phyloP scores from a whole-genome alignment of 2,797 vertebrate genomes.

The Telmatherina bonti region DNA sequence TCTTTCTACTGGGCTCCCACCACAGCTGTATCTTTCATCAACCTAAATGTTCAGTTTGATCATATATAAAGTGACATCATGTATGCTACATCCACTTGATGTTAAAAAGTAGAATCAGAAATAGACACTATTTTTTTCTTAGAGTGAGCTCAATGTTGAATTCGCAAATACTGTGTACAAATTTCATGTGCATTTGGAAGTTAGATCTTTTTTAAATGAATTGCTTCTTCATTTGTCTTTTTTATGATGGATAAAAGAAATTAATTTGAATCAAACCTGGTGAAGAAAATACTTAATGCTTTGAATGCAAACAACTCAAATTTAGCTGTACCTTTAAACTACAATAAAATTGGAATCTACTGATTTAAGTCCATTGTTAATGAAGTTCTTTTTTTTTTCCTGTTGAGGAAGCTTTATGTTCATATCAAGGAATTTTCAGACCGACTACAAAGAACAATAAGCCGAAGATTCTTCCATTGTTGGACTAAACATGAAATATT shows the following conservation, averaged over 20 bases:
- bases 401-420: constrained; percentile 26
- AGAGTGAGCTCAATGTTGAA: too few species aligned
- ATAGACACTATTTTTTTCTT: too few species aligned
- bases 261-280: too few species aligned
- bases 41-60: neutral
- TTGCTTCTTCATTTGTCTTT: too few species aligned
- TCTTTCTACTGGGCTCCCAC: neutral
- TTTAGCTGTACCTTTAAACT: neutral
- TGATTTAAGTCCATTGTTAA: neutral
- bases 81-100: neutral
- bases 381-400: neutral
- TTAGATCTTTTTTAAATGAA: too few species aligned
- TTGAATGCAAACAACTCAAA: neutral
- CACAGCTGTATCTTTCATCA: neutral
- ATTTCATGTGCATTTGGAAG: too few species aligned
- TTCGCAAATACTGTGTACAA: too few species aligned
- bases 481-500: constrained; percentile 13
- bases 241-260: too few species aligned
- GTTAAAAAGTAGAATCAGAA: neutral
- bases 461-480: constrained; percentile 8
- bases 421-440: constrained; percentile 34
- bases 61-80: too few species aligned
- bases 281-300: too few species aligned
- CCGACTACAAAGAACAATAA: constrained; percentile 2
- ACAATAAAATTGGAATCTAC: neutral